phyloP scores from a whole-genome alignment of 2,888 invertebrate genomes.

The Papilio protenor region DNA sequence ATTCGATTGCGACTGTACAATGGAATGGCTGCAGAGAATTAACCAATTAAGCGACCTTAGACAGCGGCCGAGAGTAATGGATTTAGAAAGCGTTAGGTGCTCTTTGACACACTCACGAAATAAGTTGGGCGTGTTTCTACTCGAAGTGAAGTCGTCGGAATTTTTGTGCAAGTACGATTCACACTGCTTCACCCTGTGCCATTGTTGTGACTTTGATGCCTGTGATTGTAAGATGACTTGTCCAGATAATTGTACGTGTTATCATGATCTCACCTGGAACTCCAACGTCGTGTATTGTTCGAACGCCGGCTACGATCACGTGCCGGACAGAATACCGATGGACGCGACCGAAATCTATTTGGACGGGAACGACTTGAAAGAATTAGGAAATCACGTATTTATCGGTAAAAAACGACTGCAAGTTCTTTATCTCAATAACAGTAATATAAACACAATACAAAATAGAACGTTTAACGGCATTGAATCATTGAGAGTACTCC shows the following conservation, averaged over 20 bases:
- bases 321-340: slow-evolving; percentile 93
- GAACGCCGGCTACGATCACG: slow-evolving; percentile 88
- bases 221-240: slow-evolving; percentile 97
- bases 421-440: slow-evolving; percentile 91
- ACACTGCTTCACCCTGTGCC: slow-evolving; percentile 93
- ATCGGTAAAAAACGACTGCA: slow-evolving; percentile 93
- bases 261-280: slow-evolving; percentile 93
- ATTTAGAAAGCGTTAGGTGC: slow-evolving; percentile 91
- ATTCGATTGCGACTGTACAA: slow-evolving; percentile 92
- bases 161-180: slow-evolving; percentile 92
- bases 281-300: slow-evolving; percentile 94
- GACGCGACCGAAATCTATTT: slow-evolving; percentile 94
- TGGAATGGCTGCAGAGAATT: slow-evolving; percentile 93
- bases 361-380: slow-evolving; percentile 91
- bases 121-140: slow-evolving; percentile 85
- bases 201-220: slow-evolving; percentile 95
- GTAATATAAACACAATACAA: slow-evolving; percentile 89
- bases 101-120: slow-evolving; percentile 88
- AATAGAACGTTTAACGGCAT: slow-evolving; percentile 93
- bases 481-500: slow-evolving; percentile 88
- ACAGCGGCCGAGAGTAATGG: slow-evolving; percentile 91
- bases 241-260: slow-evolving; percentile 93
- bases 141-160: slow-evolving; percentile 89
- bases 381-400: slow-evolving; percentile 93
- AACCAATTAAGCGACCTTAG: slow-evolving; percentile 89